Evolutionary conservation across 2,113 vertebrate genomes (phyloP).

Genomic region (Alaudala cheleensis): DNA sequence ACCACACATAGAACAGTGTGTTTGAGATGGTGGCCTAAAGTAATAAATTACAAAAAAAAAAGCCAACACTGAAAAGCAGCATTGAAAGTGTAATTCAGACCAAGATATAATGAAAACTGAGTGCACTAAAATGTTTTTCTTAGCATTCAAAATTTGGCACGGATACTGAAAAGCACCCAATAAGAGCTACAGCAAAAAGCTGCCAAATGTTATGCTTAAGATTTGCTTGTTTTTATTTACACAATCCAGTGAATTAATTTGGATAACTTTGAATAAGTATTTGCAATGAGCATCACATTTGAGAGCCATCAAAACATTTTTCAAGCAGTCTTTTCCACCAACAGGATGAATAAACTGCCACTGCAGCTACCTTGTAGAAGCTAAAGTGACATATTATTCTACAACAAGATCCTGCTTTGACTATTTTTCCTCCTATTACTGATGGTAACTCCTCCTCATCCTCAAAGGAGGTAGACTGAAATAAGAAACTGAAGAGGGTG

Average conservation of each 20-base stretch:
- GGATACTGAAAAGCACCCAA: not conserved
- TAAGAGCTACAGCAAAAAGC: not conserved
- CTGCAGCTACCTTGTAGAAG: not conserved
- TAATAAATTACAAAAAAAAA: not conserved
- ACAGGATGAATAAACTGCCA: not conserved
- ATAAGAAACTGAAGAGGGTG: not conserved
- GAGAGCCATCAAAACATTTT: not conserved
- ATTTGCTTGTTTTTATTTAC: not conserved
- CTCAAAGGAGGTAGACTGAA: not conserved
- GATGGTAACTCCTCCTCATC: not conserved
- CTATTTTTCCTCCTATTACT: not conserved
- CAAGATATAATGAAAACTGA: not conserved
- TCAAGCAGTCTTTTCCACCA: not conserved
- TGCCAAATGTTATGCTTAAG: not conserved
- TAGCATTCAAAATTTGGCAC: not conserved
- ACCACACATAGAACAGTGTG: not conserved
- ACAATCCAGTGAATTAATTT: fast-evolving
- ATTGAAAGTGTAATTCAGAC: not conserved
- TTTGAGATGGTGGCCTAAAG: not conserved
- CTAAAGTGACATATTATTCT: not conserved
- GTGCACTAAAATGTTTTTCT: not conserved
- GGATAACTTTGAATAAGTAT: not conserved
- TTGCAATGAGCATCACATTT: not conserved
- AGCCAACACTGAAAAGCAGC: not conserved
- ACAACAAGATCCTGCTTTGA: not conserved